Percentiles rank a stretch among this genome's conserved stretches.
These are phyloP conservation scores for Phymatocera aterrima DNA, from an alignment of 2,888 invertebrate genomes.

Conservation along the genomic window DNA sequence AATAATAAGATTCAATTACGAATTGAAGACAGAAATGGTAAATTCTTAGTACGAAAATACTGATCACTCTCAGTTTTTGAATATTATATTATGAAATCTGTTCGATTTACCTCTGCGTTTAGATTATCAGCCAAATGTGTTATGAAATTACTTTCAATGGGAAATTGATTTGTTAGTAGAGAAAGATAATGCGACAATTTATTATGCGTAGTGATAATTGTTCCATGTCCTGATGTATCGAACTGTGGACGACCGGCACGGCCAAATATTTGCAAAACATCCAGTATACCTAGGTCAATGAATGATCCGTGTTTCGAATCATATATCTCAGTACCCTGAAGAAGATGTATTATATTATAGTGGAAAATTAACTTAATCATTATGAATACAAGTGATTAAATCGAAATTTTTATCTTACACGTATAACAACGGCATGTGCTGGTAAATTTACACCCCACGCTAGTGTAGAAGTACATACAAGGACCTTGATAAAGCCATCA, in stretches of 20 bases:
- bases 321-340: slow-evolving; percentile 96
- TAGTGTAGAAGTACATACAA: slow-evolving; percentile 97
- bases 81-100: not conserved
- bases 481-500: slow-evolving; percentile 90
- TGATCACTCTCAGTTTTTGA: slow-evolving; percentile 38
- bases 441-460: slow-evolving; percentile 99
- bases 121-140: slow-evolving; percentile 95
- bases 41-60: not conserved
- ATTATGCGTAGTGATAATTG: slow-evolving; percentile 95
- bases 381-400: not conserved
- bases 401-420: slow-evolving; percentile 78
- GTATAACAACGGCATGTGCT: slow-evolving; percentile 97
- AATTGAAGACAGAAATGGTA: not conserved
- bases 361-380: not conserved
- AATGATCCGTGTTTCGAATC: slow-evolving; percentile 96
- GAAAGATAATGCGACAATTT: slow-evolving; percentile 96
- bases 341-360: slow-evolving; percentile 47
- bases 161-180: slow-evolving; percentile 95
- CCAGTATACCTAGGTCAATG: slow-evolving; percentile 96
- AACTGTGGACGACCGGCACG: slow-evolving; percentile 99
- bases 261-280: slow-evolving; percentile 99
- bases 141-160: slow-evolving; percentile 98
- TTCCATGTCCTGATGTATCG: slow-evolving; percentile 95
- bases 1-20: slow-evolving; percentile 40
- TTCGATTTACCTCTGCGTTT: slow-evolving; percentile 90